phyloP scores from a whole-genome alignment of 2,113 vertebrate genomes.

The Larimichthys crocea region DNA sequence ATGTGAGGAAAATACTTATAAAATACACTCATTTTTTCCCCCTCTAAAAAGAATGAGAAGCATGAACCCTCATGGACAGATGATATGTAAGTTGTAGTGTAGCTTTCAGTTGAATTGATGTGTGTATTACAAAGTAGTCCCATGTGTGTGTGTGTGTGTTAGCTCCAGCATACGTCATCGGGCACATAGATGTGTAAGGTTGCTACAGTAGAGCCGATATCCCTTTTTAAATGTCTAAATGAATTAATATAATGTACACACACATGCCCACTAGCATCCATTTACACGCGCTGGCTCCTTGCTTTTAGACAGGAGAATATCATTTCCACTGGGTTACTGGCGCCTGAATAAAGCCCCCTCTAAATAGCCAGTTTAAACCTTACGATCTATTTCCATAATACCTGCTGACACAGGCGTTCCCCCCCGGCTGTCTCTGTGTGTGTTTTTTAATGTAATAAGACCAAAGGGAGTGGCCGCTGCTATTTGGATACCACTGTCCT shows the following conservation, averaged over 20 bases:
- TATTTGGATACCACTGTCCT: slow-evolving; percentile 50
- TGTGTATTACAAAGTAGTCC: slow-evolving; percentile 34
- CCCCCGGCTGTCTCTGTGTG: slow-evolving; percentile 56
- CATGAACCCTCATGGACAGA: slow-evolving; percentile 41
- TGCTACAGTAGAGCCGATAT: slow-evolving; percentile 26
- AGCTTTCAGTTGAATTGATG: slow-evolving; percentile 32
- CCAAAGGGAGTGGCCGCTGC: slow-evolving; percentile 44
- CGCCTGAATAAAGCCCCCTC: slow-evolving; percentile 60
- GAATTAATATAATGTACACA: slow-evolving; percentile 35
- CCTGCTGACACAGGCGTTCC: slow-evolving; percentile 69
- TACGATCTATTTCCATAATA: slow-evolving; percentile 76
- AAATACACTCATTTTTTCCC: too few relatives aligned
- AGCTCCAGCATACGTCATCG: slow-evolving; percentile 28
- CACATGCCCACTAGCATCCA: slow-evolving; percentile 53
- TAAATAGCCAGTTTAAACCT: slow-evolving; percentile 71
- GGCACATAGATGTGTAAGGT: slow-evolving; percentile 25
- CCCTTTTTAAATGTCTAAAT: slow-evolving; percentile 57
- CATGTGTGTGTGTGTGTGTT: slow-evolving; percentile 34
- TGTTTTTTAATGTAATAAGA: slow-evolving; percentile 82
- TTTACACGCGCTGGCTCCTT: slow-evolving; percentile 57
- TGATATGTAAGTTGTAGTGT: slow-evolving; percentile 68
- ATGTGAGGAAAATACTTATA: background rate
- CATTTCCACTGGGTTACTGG: slow-evolving; percentile 65
- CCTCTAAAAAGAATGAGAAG: slow-evolving; percentile 57
- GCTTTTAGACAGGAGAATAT: slow-evolving; percentile 67